These are phyloP conservation scores for Melanerpes aurifrons DNA, from an alignment of 2,113 vertebrate species.

Conservation along the genomic window DNA sequence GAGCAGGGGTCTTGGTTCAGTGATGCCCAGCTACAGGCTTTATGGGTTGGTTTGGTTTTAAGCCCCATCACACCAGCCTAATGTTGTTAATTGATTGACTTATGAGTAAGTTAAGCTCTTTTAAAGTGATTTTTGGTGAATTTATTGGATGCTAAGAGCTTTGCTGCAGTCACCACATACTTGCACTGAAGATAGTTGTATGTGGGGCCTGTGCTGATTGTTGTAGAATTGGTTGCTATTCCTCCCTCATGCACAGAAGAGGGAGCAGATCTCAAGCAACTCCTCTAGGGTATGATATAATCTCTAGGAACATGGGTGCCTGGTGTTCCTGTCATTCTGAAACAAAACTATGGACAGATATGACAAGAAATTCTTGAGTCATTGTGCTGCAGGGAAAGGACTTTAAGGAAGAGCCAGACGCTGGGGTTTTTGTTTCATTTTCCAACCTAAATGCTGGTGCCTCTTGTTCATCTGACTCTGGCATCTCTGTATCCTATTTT, in stretches of 20 bases:
- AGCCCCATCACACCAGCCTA: not conserved
- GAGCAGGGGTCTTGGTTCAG: not conserved
- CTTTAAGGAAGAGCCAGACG: not conserved
- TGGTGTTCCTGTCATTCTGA: conserved; percentile 19
- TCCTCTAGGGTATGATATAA: not conserved
- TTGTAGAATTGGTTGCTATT: not conserved
- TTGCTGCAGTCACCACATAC: not conserved
- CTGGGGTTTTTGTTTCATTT: not conserved
- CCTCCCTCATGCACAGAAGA: not conserved
- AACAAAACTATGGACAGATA: not conserved
- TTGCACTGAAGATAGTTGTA: not conserved
- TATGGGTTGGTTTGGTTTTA: not conserved
- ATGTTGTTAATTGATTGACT: not conserved
- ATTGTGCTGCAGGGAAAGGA: conserved; percentile 14
- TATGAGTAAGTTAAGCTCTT: not conserved
- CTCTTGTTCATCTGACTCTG: not conserved
- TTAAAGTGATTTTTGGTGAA: not conserved
- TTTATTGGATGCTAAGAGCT: not conserved
- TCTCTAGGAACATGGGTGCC: conserved; percentile 10
- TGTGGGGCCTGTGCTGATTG: not conserved
- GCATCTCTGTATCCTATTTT: not conserved
- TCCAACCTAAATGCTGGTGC: not conserved
- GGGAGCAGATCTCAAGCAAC: not conserved
- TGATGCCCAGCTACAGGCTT: not conserved
- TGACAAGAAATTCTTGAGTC: not conserved